A percentile compares a stretch with the other conserved stretches of the same genome.
Evolutionary conservation across 2,888 invertebrate species (phyloP).

Genomic region (Cantharis flavilabris): DNA sequence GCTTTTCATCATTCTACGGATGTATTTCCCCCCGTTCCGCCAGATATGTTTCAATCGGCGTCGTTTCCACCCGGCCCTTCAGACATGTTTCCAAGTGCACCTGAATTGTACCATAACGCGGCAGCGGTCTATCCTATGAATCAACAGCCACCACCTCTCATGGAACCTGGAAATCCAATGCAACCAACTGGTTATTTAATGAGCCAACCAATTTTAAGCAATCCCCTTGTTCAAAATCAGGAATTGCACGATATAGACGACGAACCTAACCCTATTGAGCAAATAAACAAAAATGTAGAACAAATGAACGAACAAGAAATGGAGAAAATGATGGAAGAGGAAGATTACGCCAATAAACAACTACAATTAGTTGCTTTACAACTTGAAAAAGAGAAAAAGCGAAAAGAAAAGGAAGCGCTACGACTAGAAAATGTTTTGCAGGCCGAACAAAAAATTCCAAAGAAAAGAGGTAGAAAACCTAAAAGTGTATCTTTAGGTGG

Average conservation of each 20-base stretch:
- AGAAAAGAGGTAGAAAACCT: slow-evolving; percentile 46
- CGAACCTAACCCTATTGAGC: slow-evolving; percentile 55
- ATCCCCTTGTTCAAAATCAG: slow-evolving; percentile 14
- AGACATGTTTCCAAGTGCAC: slow-evolving; percentile 52
- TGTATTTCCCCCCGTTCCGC: slow-evolving; percentile 7
- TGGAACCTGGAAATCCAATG: background rate
- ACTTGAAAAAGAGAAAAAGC: slow-evolving; percentile 61
- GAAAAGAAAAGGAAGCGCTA: slow-evolving; percentile 58
- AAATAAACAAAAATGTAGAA: slow-evolving; percentile 51
- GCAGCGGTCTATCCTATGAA: background rate
- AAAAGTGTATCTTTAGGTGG: slow-evolving; percentile 29
- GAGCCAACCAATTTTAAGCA: slow-evolving; percentile 4
- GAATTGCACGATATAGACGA: slow-evolving; percentile 33
- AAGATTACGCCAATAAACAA: slow-evolving; percentile 63
- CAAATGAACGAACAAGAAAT: slow-evolving; percentile 56
- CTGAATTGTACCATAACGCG: slow-evolving; percentile 49
- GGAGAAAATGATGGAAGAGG: slow-evolving; percentile 64
- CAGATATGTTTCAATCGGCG: slow-evolving; percentile 40
- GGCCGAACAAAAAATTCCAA: slow-evolving; percentile 55
- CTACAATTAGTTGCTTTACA: slow-evolving; percentile 57
- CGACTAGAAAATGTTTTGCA: slow-evolving; percentile 47
- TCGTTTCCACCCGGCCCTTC: slow-evolving; percentile 39
- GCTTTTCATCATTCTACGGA: background rate
- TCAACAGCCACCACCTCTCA: background rate
- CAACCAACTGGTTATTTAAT: background rate